Evolutionary conservation across 2,113 vertebrate species (phyloP), one percentile per base, ranked within the genome.

Genomic region (Melanocharis versteri): DNA sequence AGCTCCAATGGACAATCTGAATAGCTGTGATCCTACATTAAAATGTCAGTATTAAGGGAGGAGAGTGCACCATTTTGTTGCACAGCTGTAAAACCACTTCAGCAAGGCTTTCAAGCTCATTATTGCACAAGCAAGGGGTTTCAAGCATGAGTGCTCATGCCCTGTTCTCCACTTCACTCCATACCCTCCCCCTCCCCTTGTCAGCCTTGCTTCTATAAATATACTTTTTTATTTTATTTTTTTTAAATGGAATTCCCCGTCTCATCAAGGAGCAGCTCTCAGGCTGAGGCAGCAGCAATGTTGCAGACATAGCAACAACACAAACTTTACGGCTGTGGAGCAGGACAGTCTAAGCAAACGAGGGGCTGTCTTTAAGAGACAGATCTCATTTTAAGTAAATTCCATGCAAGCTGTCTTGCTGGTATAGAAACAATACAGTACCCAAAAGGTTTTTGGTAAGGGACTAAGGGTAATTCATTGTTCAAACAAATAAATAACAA

Each of bases 1-100:
- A 96, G 96, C 94, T 97, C 96, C 96, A 97, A 93, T 96, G 95
- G 96, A 95, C 96, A 97, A 94, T 97, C 95, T 97, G 96, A 96
- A 97, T 96, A 95, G 94, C 96, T 95, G 94, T 94, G 95, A 96
- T 96, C 96, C 95, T 97, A 95, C 94, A 96, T 96, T 96, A 96
- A 96, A 97, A 97, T 96, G 96, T 97, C 96, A 97, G 96, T 95
- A 93, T 97, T 96, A 96, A 95, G 94, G 94, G 93, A 97, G 94
- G 87, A 95, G 95, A 96, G 95, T 93, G 95, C 95, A 96, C 96
- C 96, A 97, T 97, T 97, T 96, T 97, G 96, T 97, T 97, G 94
- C 95, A 96, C 96, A 97, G 96, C 95, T 96, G 95, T 96, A 96
- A 97, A 97, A 96, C 96, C 95, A 96, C 96, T 96, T 97, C 96